Evolutionary conservation across 2,888 invertebrate genomes (phyloP).

Genomic region (Melanargia galathea): DNA sequence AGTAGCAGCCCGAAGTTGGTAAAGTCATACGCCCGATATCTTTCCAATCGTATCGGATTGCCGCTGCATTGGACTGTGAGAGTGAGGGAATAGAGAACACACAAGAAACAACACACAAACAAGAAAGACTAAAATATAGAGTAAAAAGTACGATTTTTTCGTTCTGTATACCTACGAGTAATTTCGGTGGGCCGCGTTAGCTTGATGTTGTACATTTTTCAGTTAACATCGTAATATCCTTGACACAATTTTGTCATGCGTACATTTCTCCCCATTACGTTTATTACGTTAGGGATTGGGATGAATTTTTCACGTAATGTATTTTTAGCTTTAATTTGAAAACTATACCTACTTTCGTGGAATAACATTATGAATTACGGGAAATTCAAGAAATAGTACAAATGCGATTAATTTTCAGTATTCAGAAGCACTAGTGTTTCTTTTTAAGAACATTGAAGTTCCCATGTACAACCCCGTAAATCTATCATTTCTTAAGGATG

Average conservation of each 20-base stretch:
- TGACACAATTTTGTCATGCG: conserved; percentile 20
- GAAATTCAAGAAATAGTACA: background rate
- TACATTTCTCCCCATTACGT: conserved; percentile 18
- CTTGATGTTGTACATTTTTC: conserved; percentile 7
- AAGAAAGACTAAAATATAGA: too few relatives aligned
- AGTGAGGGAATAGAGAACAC: too few relatives aligned
- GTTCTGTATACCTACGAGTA: background rate
- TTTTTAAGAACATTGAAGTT: too few relatives aligned
- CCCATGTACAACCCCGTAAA: too few relatives aligned
- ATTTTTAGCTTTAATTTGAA: conserved; percentile 3
- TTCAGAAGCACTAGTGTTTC: too few relatives aligned
- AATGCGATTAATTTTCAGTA: too few relatives aligned
- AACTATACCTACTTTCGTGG: background rate
- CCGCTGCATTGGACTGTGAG: too few relatives aligned
- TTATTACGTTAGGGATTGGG: conserved; percentile 14
- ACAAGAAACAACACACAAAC: too few relatives aligned
- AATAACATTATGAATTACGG: background rate
- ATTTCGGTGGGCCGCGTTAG: background rate
- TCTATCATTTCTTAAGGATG: too few relatives aligned
- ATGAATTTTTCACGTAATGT: conserved; percentile 4
- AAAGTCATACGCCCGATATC: too few relatives aligned
- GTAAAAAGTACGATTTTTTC: background rate
- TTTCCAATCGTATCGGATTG: too few relatives aligned
- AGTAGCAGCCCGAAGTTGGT: too few relatives aligned
- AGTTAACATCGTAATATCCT: conserved; percentile 14